Evolutionary conservation across 2,113 vertebrate genomes (phyloP).

Genomic region (Leucopsar rothschildi): DNA sequence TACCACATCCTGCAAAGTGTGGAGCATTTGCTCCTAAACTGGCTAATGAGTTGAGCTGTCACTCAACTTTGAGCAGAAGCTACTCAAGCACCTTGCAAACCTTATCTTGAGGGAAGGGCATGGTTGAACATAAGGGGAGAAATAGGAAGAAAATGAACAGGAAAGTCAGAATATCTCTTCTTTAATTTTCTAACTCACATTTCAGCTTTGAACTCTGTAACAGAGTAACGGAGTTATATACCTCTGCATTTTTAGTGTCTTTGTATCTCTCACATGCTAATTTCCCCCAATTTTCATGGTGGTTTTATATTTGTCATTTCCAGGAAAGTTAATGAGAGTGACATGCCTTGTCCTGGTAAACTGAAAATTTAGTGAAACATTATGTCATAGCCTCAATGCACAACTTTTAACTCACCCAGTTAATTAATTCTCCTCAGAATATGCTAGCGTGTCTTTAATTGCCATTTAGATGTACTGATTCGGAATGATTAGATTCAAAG

Average conservation of each 20-base stretch:
- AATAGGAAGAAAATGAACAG: not conserved
- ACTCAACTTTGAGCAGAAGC: not conserved
- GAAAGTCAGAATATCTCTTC: not conserved
- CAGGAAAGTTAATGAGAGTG: not conserved
- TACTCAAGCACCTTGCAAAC: not conserved
- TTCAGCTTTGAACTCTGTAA: not conserved
- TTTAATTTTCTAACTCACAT: not conserved
- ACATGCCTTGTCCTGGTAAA: not conserved
- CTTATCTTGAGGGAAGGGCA: not conserved
- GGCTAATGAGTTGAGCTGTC: not conserved
- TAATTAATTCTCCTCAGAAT: slow-evolving; percentile 3
- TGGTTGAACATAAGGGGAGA: not conserved
- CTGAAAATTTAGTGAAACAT: not conserved
- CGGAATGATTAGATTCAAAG: not conserved
- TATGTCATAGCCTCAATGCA: not conserved
- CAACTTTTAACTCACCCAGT: not conserved
- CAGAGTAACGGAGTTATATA: not conserved
- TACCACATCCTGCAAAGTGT: not conserved
- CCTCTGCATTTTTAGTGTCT: not conserved
- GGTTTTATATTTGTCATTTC: not conserved
- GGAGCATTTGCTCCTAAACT: not conserved
- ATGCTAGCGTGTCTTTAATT: not conserved
- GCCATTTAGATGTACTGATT: slow-evolving; percentile 1
- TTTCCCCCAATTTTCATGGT: not conserved
- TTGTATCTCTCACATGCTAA: not conserved